Conservation (phyloP, 1,140 invertebrate genomes). For the Eriocheir sinensis region DNA sequence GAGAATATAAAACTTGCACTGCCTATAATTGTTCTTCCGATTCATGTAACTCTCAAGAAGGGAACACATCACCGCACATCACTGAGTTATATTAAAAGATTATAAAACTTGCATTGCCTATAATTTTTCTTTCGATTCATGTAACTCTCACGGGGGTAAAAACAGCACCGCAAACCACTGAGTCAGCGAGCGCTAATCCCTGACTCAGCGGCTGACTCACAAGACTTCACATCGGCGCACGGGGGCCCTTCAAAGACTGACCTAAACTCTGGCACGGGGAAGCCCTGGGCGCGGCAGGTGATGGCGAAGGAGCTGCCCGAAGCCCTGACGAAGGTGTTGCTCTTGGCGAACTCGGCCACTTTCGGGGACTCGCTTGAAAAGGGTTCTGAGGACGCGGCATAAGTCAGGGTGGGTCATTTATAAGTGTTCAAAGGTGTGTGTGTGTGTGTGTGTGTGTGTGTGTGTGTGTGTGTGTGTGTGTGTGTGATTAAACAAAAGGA, state of each 20-base stretch:
- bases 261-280: slow-evolving; percentile 76
- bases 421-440: no score
- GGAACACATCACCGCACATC: not conserved
- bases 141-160: not conserved
- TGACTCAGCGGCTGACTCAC: not conserved
- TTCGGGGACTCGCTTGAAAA: slow-evolving; percentile 74
- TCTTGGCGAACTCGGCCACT: slow-evolving; percentile 59
- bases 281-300: slow-evolving; percentile 71
- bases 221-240: no score
- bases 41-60: not conserved
- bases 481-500: no score
- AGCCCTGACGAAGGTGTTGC: slow-evolving; percentile 66
- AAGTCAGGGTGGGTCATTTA: not conserved
- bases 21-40: not conserved
- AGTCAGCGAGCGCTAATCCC: not conserved
- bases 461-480: no score
- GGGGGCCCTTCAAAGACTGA: no score
- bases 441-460: no score
- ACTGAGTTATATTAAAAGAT: no score
- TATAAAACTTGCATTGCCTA: not conserved
- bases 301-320: slow-evolving; percentile 52
- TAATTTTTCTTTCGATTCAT: not conserved
- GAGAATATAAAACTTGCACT: not conserved
- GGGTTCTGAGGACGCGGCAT: slow-evolving; percentile 57
- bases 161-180: not conserved